A percentile compares a stretch with the other conserved stretches of the same genome.
Evolutionary conservation across 1,140 invertebrate species (phyloP).

Genomic region (Mycetomoellerius zeteki): DNA sequence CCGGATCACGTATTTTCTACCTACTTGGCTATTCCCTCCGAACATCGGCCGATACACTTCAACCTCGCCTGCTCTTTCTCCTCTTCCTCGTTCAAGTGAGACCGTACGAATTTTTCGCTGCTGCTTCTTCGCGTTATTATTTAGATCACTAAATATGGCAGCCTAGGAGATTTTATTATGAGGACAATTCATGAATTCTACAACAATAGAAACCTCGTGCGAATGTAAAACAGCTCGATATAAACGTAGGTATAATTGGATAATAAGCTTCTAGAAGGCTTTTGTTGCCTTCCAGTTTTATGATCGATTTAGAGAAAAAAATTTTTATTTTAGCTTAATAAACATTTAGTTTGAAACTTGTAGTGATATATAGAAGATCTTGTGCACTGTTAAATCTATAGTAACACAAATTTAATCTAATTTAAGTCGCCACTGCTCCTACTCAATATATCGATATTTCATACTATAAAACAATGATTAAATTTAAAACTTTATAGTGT

Average conservation of each 20-base stretch:
- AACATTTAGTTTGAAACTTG: background rate
- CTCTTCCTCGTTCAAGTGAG: background rate
- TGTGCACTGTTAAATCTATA: no score
- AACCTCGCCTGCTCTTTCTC: background rate
- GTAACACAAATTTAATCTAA: no score
- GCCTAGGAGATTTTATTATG: background rate
- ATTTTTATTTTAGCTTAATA: background rate
- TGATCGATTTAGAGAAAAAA: background rate
- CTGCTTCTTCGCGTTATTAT: conserved; percentile 17
- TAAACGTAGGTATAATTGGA: conserved; percentile 10
- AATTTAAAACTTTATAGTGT: no score
- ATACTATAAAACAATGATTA: no score
- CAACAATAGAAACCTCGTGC: background rate
- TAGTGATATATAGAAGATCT: no score
- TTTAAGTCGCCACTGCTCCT: no score
- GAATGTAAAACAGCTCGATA: conserved; percentile 2
- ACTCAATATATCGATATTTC: no score
- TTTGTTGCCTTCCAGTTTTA: background rate
- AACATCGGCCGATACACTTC: conserved; percentile 44
- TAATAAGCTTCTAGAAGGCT: background rate
- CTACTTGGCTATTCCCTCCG: conserved; percentile 63
- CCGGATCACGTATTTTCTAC: conserved; percentile 64
- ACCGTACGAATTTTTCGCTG: conserved; percentile 32
- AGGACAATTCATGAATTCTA: conserved; percentile 11
- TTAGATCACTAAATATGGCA: conserved; percentile 29